These are phyloP conservation scores for Pomatorhinus ruficollis DNA, from an alignment of 2,113 vertebrate genomes.

Conservation along the genomic window DNA sequence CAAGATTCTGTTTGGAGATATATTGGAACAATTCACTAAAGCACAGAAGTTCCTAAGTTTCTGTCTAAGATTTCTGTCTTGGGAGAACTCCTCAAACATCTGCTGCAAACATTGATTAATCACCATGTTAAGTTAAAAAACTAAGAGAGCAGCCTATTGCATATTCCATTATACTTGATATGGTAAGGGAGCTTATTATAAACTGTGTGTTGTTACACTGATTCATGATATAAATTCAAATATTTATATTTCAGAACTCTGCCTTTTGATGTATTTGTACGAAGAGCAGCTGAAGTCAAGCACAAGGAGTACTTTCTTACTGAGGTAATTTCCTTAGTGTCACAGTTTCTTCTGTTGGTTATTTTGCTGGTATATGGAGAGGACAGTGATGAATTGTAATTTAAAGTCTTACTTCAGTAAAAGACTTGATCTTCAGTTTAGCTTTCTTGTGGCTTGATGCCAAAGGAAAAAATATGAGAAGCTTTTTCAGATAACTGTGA, in stretches of 20 bases:
- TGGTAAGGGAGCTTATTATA: not conserved
- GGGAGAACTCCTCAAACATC: not conserved
- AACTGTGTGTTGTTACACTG: not conserved
- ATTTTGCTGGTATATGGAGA: not conserved
- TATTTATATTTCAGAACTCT: conserved; percentile 83
- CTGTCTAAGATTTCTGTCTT: not conserved
- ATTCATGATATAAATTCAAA: not conserved
- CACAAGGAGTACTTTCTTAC: conserved; percentile 89
- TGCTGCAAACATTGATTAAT: not conserved
- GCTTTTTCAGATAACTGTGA: not conserved
- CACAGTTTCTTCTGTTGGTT: not conserved
- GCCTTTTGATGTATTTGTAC: conserved; percentile 87
- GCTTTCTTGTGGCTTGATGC: not conserved
- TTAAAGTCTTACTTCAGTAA: not conserved
- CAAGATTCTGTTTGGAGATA: not conserved
- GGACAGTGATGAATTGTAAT: not conserved
- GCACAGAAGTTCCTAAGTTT: not conserved
- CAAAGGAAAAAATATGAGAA: not conserved
- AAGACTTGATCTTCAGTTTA: not conserved
- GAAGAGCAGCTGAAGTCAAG: conserved; percentile 85
- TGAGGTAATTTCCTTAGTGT: conserved; percentile 77
- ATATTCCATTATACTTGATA: not conserved
- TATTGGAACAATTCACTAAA: not conserved
- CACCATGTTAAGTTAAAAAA: not conserved
- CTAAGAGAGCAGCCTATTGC: not conserved